Evolutionary conservation across 2,888 invertebrate species (phyloP).

Genomic region (Fragum fragum): DNA sequence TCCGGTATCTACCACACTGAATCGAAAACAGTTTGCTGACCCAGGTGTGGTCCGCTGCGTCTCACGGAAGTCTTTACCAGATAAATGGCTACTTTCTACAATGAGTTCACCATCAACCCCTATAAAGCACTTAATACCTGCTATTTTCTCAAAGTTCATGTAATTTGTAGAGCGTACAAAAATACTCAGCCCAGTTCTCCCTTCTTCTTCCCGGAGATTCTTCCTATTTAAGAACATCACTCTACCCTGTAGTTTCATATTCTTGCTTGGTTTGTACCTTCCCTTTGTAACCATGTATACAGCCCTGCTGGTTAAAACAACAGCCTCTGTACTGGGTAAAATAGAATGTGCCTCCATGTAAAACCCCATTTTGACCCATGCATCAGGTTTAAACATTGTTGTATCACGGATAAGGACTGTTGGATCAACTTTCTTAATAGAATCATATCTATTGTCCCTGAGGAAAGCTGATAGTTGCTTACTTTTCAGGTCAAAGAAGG

Average conservation of each 20-base stretch:
- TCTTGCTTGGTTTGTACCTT: constrained; percentile 72
- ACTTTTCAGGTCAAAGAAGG: constrained; percentile 79
- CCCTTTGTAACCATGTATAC: constrained; percentile 80
- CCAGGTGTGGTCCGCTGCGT: constrained; percentile 76
- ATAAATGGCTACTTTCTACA: constrained; percentile 69
- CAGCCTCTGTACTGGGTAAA: constrained; percentile 79
- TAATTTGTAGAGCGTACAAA: constrained; percentile 77
- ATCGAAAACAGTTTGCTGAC: constrained; percentile 78
- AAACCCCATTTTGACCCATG: constrained; percentile 83
- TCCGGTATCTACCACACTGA: constrained; percentile 75
- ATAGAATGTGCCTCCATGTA: constrained; percentile 79
- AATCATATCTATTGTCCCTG: constrained; percentile 72
- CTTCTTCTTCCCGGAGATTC: constrained; percentile 67
- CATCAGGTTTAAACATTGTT: constrained; percentile 77
- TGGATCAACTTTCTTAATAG: constrained; percentile 72
- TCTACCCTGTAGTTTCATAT: constrained; percentile 74
- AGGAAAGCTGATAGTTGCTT: constrained; percentile 68
- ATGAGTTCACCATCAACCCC: constrained; percentile 79
- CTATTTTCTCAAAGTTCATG: constrained; percentile 78
- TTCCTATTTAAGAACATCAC: constrained; percentile 78
- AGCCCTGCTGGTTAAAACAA: constrained; percentile 75
- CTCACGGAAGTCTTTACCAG: constrained; percentile 66
- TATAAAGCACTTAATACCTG: constrained; percentile 80
- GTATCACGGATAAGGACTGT: constrained; percentile 75
- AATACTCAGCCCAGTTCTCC: constrained; percentile 78